These are phyloP conservation scores for Brachycybe producta DNA, from an alignment of 2,888 invertebrate species.

Conservation along the genomic window DNA sequence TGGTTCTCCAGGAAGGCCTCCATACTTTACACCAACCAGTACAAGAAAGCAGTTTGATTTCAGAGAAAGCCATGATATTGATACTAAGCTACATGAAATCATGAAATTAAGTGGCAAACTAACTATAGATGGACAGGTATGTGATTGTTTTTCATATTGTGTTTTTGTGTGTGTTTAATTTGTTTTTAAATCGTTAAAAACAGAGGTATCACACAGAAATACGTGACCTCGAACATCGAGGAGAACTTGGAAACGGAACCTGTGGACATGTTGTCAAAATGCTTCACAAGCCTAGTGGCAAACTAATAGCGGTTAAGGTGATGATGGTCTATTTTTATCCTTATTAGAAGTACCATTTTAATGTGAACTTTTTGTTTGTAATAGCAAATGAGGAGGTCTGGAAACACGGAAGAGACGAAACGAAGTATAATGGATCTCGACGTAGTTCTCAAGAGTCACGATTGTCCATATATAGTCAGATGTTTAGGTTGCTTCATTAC, in stretches of 20 bases:
- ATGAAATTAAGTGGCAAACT: slow-evolving; percentile 85
- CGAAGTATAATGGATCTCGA: slow-evolving; percentile 97
- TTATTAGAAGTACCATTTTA: neutral
- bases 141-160: slow-evolving; percentile 14
- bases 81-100: slow-evolving; percentile 76
- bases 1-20: slow-evolving; percentile 6
- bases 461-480: slow-evolving; percentile 91
- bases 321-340: slow-evolving; percentile 20
- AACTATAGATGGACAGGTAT: slow-evolving; percentile 56
- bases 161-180: slow-evolving; percentile 6
- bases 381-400: slow-evolving; percentile 91
- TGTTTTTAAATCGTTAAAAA: too few species aligned
- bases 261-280: slow-evolving; percentile 97
- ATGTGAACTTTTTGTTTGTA: neutral
- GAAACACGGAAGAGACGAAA: slow-evolving; percentile 93
- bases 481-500: slow-evolving; percentile 97
- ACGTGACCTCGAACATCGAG: slow-evolving; percentile 68
- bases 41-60: neutral
- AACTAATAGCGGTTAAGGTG: slow-evolving; percentile 87
- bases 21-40: neutral
- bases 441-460: slow-evolving; percentile 92
- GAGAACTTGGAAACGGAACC: slow-evolving; percentile 84
- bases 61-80: slow-evolving; percentile 42
- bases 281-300: slow-evolving; percentile 71
- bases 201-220: slow-evolving; percentile 64